Conservation (phyloP, 1,140 invertebrate genomes). For the Diorhabda sublineata region DNA sequence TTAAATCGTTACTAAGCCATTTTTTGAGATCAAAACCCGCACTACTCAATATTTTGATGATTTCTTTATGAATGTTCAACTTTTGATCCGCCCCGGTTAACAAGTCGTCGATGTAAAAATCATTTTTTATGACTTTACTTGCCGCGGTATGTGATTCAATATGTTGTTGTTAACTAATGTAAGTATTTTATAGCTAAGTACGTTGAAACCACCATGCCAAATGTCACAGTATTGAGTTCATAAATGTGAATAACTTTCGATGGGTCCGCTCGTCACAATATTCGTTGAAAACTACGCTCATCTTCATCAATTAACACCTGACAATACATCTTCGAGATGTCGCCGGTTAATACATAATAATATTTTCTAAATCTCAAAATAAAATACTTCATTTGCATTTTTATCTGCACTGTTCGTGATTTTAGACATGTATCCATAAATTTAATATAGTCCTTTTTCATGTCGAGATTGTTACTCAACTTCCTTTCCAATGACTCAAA, state of each 20-base stretch:
- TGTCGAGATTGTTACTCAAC: slow-evolving; percentile 17
- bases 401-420: neutral
- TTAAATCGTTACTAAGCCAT: no score
- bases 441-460: slow-evolving; percentile 15
- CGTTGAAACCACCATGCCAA: slow-evolving; percentile 32
- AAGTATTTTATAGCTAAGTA: slow-evolving; percentile 33
- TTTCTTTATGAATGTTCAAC: no score
- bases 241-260: slow-evolving; percentile 33
- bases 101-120: no score
- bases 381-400: slow-evolving; percentile 13
- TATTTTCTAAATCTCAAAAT: slow-evolving; percentile 40
- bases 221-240: slow-evolving; percentile 35
- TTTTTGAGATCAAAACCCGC: no score
- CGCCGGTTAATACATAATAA: slow-evolving; percentile 31
- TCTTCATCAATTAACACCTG: slow-evolving; percentile 33
- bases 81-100: no score
- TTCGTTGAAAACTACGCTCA: slow-evolving; percentile 39
- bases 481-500: slow-evolving; percentile 20
- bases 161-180: no score
- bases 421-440: slow-evolving; percentile 35
- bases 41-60: no score
- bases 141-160: no score
- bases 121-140: no score
- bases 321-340: slow-evolving; percentile 46
- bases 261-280: slow-evolving; percentile 38